phyloP scores from a whole-genome alignment of 2,888 invertebrate species.

The Elaeidobius kamerunicus region DNA sequence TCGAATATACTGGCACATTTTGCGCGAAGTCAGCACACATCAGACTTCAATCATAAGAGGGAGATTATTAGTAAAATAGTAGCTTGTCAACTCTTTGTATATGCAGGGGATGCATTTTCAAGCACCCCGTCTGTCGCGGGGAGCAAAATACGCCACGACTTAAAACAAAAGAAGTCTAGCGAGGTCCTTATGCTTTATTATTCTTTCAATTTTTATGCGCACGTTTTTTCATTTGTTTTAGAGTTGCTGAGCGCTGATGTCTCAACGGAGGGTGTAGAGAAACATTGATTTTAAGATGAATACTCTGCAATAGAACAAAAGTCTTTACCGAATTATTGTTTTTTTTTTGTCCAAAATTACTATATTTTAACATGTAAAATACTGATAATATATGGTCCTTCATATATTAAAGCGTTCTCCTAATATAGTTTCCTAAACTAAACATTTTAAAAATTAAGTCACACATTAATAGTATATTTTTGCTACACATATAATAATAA shows the following conservation, averaged over 20 bases:
- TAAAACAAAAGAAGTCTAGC: conserved; percentile 21
- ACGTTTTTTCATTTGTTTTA: conserved; percentile 21
- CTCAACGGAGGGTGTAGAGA: conserved; percentile 10
- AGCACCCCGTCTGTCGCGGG: conserved; percentile 17
- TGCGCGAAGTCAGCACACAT: conserved; percentile 20
- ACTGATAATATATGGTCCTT: too few relatives aligned
- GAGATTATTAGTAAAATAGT: conserved; percentile 26
- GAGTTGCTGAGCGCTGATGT: conserved; percentile 11
- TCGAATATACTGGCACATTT: conserved; percentile 5
- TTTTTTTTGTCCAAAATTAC: too few relatives aligned
- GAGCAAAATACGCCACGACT: conserved; percentile 14
- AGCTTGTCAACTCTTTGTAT: conserved; percentile 13
- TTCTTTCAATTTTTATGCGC: conserved; percentile 29
- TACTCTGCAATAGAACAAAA: too few relatives aligned
- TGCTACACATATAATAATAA: too few relatives aligned
- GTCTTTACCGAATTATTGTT: too few relatives aligned
- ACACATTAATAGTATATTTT: too few relatives aligned
- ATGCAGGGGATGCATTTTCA: conserved; percentile 25
- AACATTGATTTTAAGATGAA: conserved; percentile 6
- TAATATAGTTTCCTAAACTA: too few relatives aligned
- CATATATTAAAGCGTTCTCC: too few relatives aligned
- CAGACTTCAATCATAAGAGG: conserved; percentile 19
- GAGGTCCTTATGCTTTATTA: conserved; percentile 25
- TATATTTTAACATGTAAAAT: too few relatives aligned
- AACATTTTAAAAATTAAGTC: too few relatives aligned